A percentile compares a stretch with the other conserved stretches of the same genome.
Conservation (phyloP, 2,797 vertebrate species). For the Gallirallus australis region DNA sequence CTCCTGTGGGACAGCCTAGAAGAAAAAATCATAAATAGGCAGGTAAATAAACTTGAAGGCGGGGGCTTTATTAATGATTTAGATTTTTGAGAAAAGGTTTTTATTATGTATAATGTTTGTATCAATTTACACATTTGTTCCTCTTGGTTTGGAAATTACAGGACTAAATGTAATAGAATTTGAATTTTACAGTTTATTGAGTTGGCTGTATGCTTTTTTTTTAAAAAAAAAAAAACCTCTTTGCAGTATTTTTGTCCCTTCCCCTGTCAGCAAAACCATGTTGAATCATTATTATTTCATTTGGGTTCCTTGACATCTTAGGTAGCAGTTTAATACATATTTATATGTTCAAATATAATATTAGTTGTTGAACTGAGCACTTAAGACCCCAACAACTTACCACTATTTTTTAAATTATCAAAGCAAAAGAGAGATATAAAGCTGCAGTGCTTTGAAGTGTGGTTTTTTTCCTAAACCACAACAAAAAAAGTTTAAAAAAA, state of each 20-base stretch:
- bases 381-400: not conserved
- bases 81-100: not conserved
- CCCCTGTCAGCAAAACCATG: not conserved
- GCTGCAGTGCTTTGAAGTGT: not conserved
- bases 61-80: not conserved
- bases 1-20: conserved; percentile 93
- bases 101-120: not conserved
- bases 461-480: not conserved
- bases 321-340: not conserved
- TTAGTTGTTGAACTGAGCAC: not conserved
- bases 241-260: not conserved
- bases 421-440: not conserved
- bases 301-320: not conserved
- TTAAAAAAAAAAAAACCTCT: not conserved
- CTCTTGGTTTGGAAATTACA: not conserved
- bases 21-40: conserved; percentile 92
- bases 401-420: not conserved
- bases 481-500: not conserved
- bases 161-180: not conserved
- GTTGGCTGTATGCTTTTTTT: not conserved
- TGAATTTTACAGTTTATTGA: not conserved
- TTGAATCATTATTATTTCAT: not conserved
- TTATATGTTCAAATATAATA: not conserved
- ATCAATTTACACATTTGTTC: not conserved
- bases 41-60: conserved; percentile 79